These are phyloP conservation scores for Coelinius sp. DNA, from an alignment of 2,888 invertebrate genomes.

Conservation along the genomic window DNA sequence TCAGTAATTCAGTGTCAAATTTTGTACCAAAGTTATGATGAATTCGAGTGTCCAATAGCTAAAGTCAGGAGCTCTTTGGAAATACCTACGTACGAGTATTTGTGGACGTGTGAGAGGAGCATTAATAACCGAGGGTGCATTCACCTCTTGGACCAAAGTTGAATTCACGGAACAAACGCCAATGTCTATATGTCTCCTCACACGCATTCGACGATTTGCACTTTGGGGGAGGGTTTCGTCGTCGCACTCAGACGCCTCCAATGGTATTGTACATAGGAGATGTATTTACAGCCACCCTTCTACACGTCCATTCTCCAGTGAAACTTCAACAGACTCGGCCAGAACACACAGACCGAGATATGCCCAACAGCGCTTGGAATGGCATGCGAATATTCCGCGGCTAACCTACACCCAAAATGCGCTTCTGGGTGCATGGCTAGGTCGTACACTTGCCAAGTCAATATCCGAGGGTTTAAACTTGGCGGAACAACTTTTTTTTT, in stretches of 20 bases:
- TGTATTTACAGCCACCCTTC: constrained; percentile 5
- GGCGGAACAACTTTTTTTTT: neutral
- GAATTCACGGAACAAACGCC: constrained; percentile 11
- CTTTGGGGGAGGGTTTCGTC: neutral
- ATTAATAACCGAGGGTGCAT: constrained; percentile 11
- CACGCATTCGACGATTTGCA: constrained; percentile 18
- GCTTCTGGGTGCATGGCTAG: constrained; percentile 1
- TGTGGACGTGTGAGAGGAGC: neutral
- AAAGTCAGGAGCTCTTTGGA: constrained; percentile 13
- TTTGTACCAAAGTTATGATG: neutral
- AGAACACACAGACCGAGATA: neutral
- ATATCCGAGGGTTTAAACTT: neutral
- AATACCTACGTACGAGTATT: neutral
- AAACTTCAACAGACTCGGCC: constrained; percentile 15
- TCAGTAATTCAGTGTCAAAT: neutral
- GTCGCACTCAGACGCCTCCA: constrained; percentile 18
- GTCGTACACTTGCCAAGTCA: constrained; percentile 19
- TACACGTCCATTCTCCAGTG: constrained; percentile 16
- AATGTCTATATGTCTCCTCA: constrained; percentile 1
- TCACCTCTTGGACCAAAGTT: constrained; percentile 5
- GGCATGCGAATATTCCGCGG: constrained; percentile 38
- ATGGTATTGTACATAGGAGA: neutral
- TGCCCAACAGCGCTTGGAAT: constrained; percentile 29
- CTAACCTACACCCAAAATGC: constrained; percentile 18
- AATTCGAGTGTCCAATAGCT: constrained; percentile 2